Evolutionary conservation across 2,888 invertebrate species (phyloP).

Genomic region (Agriopis leucophaearia): DNA sequence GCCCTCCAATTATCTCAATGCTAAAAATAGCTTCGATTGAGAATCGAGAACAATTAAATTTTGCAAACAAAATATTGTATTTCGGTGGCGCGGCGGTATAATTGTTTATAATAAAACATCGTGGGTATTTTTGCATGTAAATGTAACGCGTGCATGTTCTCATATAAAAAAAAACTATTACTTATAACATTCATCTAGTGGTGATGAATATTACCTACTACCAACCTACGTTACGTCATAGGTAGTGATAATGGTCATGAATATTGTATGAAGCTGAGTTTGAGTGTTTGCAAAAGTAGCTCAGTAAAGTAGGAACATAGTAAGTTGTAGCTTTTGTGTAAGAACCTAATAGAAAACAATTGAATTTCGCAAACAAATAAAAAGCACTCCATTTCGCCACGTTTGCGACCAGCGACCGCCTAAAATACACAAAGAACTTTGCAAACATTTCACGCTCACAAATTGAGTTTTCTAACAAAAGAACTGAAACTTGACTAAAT

Average conservation of each 20-base stretch:
- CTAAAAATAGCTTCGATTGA: no score
- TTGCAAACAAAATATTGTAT: no score
- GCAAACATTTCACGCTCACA: slow-evolving; percentile 21
- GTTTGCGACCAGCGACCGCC: slow-evolving; percentile 4
- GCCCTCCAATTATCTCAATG: no score
- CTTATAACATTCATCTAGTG: no score
- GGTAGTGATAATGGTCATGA: neutral
- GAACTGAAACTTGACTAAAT: slow-evolving; percentile 28
- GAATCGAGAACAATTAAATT: no score
- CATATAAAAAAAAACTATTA: no score
- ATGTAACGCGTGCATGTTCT: no score
- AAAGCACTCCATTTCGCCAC: slow-evolving; percentile 17
- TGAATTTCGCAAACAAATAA: slow-evolving; percentile 19
- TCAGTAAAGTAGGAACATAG: neutral
- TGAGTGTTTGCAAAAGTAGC: neutral
- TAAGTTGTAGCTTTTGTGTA: slow-evolving; percentile 1
- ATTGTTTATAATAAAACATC: no score
- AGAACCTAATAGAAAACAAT: slow-evolving; percentile 9
- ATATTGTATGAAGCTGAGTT: neutral
- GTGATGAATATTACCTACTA: no score
- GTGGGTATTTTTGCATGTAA: no score
- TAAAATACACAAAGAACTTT: slow-evolving; percentile 20
- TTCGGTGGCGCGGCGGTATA: no score
- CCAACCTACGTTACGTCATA: no score
- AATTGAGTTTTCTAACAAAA: slow-evolving; percentile 36